These are phyloP conservation scores for Melanotaenia pygmaea DNA, from an alignment of 2,797 vertebrate genomes.

Conservation along the genomic window DNA sequence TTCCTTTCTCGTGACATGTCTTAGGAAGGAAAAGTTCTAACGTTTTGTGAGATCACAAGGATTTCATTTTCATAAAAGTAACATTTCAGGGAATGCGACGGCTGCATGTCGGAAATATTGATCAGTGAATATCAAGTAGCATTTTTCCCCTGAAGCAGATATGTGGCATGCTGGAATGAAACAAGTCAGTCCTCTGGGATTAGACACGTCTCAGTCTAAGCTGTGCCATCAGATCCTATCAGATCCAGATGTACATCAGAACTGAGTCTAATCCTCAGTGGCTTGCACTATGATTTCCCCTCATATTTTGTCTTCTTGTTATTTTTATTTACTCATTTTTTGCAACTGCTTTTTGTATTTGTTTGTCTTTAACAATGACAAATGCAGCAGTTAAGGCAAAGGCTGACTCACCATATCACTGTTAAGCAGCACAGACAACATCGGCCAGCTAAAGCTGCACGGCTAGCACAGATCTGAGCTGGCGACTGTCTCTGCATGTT, in stretches of 20 bases:
- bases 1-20: conserved; percentile 52
- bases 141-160: conserved; percentile 65
- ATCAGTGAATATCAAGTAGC: conserved; percentile 73
- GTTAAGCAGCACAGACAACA: background rate
- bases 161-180: conserved; percentile 76
- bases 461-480: conserved; percentile 5
- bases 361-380: conserved; percentile 15
- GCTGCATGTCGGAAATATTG: conserved; percentile 66
- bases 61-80: conserved; percentile 65
- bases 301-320: conserved; percentile 49
- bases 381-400: conserved; percentile 3
- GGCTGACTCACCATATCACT: conserved; percentile 19
- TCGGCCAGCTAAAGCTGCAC: background rate
- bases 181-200: conserved; percentile 73
- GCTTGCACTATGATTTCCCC: conserved; percentile 57
- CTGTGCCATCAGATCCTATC: conserved; percentile 76
- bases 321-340: conserved; percentile 9
- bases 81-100: conserved; percentile 53
- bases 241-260: conserved; percentile 78
- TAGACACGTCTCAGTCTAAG: conserved; percentile 77
- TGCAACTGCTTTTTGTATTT: conserved; percentile 21
- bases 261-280: conserved; percentile 56
- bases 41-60: conserved; percentile 53
- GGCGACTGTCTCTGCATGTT: conserved; percentile 22
- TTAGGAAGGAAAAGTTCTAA: conserved; percentile 43